phyloP scores from a whole-genome alignment of 2,888 invertebrate species.

The Chymomyza fuscimana region DNA sequence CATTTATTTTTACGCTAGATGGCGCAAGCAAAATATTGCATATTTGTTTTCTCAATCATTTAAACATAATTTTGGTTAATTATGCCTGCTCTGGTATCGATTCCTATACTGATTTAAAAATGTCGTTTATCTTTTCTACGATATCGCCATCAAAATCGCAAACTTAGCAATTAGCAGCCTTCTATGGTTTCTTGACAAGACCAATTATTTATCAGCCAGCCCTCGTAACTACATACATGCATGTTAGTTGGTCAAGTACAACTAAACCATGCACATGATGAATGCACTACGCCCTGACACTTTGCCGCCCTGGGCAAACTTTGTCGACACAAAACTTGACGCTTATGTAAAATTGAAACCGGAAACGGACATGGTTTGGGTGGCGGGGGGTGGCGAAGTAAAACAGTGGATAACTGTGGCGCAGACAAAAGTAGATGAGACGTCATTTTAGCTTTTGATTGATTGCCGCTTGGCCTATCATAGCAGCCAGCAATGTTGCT shows the following conservation, averaged over 20 bases:
- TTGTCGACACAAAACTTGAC: slow-evolving; percentile 8
- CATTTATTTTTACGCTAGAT: too few relatives aligned
- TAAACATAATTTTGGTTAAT: too few relatives aligned
- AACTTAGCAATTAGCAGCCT: too few relatives aligned
- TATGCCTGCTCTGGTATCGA: too few relatives aligned
- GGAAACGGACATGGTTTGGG: slow-evolving; percentile 36
- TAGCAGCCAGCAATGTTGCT: slow-evolving; percentile 5
- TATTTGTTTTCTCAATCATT: too few relatives aligned
- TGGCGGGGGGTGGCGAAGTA: background rate
- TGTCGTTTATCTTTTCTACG: too few relatives aligned
- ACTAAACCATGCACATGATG: slow-evolving; percentile 18
- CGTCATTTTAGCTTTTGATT: slow-evolving; percentile 64
- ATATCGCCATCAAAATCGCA: too few relatives aligned
- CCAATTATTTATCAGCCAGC: too few relatives aligned
- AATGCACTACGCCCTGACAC: slow-evolving; percentile 9
- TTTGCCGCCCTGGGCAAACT: background rate
- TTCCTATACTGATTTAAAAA: too few relatives aligned
- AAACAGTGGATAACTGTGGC: slow-evolving; percentile 4
- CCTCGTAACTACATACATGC: background rate
- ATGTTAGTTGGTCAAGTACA: background rate
- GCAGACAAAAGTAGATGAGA: slow-evolving; percentile 23
- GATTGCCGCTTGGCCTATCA: slow-evolving; percentile 57
- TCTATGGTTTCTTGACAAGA: too few relatives aligned
- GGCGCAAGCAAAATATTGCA: too few relatives aligned
- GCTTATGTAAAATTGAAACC: slow-evolving; percentile 62